phyloP scores from a whole-genome alignment of 2,888 invertebrate genomes.

The Hyppa rectilinea region DNA sequence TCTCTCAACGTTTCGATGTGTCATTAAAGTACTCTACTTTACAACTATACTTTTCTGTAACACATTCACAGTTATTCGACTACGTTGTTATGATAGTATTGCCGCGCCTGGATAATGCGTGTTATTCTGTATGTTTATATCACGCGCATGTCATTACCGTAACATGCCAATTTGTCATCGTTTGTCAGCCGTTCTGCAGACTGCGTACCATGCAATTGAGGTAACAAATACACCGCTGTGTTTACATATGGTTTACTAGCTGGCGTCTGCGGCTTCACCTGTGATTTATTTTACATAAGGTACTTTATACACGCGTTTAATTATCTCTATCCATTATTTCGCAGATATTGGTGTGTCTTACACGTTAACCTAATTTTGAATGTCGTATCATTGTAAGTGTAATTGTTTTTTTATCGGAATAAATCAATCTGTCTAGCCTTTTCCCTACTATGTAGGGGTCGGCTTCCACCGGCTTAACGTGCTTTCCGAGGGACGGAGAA shows the following conservation, averaged over 20 bases:
- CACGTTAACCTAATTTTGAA: not conserved
- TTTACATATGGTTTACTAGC: constrained; percentile 25
- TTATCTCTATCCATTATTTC: not conserved
- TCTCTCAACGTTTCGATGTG: not conserved
- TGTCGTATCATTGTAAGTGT: no score
- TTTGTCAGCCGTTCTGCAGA: constrained; percentile 18
- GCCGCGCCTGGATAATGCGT: not conserved
- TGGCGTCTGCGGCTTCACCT: no score
- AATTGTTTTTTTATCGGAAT: no score
- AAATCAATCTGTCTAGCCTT: no score
- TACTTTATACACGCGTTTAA: not conserved
- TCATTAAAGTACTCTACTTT: not conserved
- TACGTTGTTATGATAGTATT: not conserved
- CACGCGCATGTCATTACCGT: constrained; percentile 10
- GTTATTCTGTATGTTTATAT: constrained; percentile 14
- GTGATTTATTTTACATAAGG: no score
- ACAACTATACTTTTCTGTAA: not conserved
- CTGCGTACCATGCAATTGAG: constrained; percentile 22
- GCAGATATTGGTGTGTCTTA: not conserved
- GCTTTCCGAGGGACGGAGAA: no score
- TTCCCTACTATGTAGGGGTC: no score
- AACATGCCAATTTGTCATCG: constrained; percentile 31
- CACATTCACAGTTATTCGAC: not conserved
- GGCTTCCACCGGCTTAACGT: no score
- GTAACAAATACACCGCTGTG: constrained; percentile 20